Base-by-base conservation (phyloP, 2,888 invertebrate genomes). In the Meta bourneti region DNA sequence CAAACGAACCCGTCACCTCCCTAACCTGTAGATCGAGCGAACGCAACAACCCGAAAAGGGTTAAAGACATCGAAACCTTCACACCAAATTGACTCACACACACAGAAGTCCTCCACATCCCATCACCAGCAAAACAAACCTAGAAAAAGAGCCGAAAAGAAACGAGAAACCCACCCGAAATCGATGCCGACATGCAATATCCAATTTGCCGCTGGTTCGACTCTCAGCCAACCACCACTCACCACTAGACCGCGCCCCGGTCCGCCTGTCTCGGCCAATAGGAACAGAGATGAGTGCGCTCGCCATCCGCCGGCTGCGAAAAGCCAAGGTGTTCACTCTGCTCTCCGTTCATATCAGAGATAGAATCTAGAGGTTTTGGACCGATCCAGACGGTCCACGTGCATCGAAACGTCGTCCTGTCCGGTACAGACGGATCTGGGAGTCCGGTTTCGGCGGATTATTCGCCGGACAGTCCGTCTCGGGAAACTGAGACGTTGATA, bases 191-290 rank as follows among this genome's bases (percentile, higher is more conserved):
- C 82, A 83, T 71, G 87, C 83, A 72, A 88, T 82, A 91, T 91
- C 91, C 87, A 91, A 91, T 91, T 91, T 91, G 87, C 91, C 91
- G 91, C 91, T 91, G 78, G 91, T 91, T 83, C 78, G 79, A 54
- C 72, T 80, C 74, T 52, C 87, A 87, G 83, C 91, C 91, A 91
- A 91, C 91, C 91, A 79, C 69, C 70, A 19, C 20, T 70, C 77
- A 52, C 81, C 90, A 91, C 86, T 91, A 91, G 86, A 82, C 87
- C 87, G 91, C 91, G 91, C 87, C 83, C 82, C 69, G 84, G 54
- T 84, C 78, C 51, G 54, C 34, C n/a, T 78, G 82, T 84, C 79
- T 79, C 84, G 54, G 34, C 89, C 89, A 90, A 90, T 90, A 78
- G 83, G 49, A 19, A 71, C 13, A 20, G 78, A 72, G 75, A 49